phyloP scores from a whole-genome alignment of 2,113 vertebrate genomes.

The Calypte anna region DNA sequence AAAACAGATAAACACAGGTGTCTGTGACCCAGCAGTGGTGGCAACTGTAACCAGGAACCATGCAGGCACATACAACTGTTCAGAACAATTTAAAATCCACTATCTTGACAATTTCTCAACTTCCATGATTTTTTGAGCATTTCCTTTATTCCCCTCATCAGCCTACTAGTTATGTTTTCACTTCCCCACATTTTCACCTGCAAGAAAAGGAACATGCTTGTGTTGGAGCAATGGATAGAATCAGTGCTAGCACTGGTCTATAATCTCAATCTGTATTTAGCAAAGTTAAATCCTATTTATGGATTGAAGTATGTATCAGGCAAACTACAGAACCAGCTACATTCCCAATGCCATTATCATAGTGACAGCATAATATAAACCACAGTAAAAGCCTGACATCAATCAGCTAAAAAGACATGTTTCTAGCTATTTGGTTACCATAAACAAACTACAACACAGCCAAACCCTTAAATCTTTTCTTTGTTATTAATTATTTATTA shows the following conservation, averaged over 20 bases:
- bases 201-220: background rate
- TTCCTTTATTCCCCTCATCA: background rate
- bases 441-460: background rate
- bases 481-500: constrained; percentile 29
- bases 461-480: constrained; percentile 2
- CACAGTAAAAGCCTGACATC: background rate
- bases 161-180: background rate
- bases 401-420: background rate
- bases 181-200: background rate
- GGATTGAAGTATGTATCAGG: background rate
- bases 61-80: background rate
- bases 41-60: background rate
- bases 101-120: background rate
- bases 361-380: background rate
- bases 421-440: constrained; percentile 13
- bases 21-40: background rate
- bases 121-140: background rate
- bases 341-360: background rate
- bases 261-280: background rate
- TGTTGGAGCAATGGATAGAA: background rate
- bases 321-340: background rate
- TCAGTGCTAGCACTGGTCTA: background rate
- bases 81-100: background rate
- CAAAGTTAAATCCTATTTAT: constrained; percentile 21
- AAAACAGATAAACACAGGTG: background rate